Base-by-base conservation (phyloP, 2,113 vertebrate species). In the Struthidea cinerea region DNA sequence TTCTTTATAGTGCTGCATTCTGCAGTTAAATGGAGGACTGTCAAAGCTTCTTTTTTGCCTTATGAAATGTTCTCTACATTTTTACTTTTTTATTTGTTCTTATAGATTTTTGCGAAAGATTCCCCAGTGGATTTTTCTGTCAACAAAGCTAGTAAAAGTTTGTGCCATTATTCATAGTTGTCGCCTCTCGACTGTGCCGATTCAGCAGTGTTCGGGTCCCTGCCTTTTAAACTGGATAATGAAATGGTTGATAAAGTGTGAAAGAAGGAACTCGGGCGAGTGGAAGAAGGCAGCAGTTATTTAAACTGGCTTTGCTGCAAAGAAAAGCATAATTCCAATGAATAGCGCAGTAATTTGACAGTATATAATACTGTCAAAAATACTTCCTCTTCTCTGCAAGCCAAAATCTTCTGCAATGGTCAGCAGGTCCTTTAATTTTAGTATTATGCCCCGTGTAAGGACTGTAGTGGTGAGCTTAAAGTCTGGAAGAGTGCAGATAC, bases 151-250 rank as follows among this genome's bases (percentile, higher is more conserved):
- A 37, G 18, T 84, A 24, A 24, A 70, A 77, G 47, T 85, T 47
- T 39, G 24, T 76, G 44, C 30, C 53, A 15, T 60, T 85, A 56
- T 52, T 69, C 39, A 8, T 13, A 78, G 55, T 30, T 84, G 11
- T 44, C 3, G 2, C 22, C 23, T 81, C 60, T 70, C 0, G 0
- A 7, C 65, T 83, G 35, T 93, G 71, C 83, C 0, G 0, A 26
- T 79, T 75, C 35, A 73, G 33, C 13, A 33, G 50, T 22, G 22
- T 4, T 8, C 74, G 47, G 18, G 14, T 81, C 50, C 46, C 42
- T 68, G 42, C 16, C 61, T 71, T 91, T 91, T 59, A 50, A 87
- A 74, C 19, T 64, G 28, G 19, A 2, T 89, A 56, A 56, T 16
- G 13, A 68, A 84, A 44, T 75, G n/a, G 30, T 56, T 87, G 52